A percentile compares a stretch with the other conserved stretches of the same genome.
These are phyloP conservation scores for Linepithema humile DNA, from an alignment of 1,140 invertebrate species.

Conservation along the genomic window DNA sequence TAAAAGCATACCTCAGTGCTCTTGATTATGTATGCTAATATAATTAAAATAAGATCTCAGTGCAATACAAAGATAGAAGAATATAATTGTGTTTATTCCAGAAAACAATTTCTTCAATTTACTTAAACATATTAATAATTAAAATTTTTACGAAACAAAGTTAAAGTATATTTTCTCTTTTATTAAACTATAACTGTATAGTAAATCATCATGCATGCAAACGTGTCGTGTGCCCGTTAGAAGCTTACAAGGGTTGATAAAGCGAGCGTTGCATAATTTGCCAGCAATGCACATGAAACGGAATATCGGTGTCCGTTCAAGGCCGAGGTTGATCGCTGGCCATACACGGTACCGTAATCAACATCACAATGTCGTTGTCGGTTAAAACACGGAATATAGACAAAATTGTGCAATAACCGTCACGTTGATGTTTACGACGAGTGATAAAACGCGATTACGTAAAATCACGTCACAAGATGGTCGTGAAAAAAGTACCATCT, in stretches of 20 bases:
- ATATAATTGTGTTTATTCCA: not conserved
- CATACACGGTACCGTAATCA: slow-evolving; percentile 40
- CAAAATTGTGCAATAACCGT: slow-evolving; percentile 32
- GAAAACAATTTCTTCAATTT: not conserved
- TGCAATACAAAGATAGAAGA: too few relatives aligned
- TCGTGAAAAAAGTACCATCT: slow-evolving; percentile 31
- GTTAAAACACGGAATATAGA: slow-evolving; percentile 27
- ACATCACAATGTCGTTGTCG: slow-evolving; percentile 60
- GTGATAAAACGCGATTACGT: not conserved
- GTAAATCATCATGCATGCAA: not conserved
- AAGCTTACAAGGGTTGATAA: slow-evolving; percentile 60
- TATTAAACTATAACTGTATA: not conserved
- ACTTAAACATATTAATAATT: not conserved
- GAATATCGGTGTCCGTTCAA: slow-evolving; percentile 59
- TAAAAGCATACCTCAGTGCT: not conserved
- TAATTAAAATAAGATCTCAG: too few relatives aligned
- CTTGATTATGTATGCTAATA: too few relatives aligned
- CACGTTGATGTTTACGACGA: not conserved
- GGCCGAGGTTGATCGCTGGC: slow-evolving; percentile 20
- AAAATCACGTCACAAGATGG: slow-evolving; percentile 14
- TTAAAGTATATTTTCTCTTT: not conserved
- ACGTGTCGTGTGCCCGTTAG: not conserved
- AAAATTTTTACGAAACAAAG: not conserved
- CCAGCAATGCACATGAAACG: slow-evolving; percentile 30
- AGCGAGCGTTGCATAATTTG: slow-evolving; percentile 58